A percentile compares a stretch with the other conserved stretches of the same genome.
Evolutionary conservation across 2,797 vertebrate species (phyloP).

Genomic region (Manis pentadactyla): DNA sequence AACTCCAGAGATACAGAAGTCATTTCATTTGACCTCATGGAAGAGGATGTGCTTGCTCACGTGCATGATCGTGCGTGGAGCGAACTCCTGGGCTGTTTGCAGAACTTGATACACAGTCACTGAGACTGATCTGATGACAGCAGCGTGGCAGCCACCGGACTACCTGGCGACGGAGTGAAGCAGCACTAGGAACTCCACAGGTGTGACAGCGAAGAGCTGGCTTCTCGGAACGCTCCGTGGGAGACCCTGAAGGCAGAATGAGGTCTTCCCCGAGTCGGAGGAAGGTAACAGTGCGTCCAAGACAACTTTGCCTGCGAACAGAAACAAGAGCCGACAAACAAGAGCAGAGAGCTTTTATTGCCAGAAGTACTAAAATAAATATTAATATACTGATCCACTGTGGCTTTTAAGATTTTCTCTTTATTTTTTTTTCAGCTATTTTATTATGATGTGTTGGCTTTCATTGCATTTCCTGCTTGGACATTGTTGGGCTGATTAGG

Average conservation of each 20-base stretch:
- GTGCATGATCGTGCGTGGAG: slow-evolving; percentile 95
- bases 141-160: neutral
- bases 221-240: neutral
- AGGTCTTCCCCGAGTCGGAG: neutral
- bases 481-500: neutral
- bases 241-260: neutral
- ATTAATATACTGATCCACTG: neutral
- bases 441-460: neutral
- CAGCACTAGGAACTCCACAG: neutral
- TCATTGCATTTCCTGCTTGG: neutral
- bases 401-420: neutral
- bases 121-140: neutral
- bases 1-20: slow-evolving; percentile 85
- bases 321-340: neutral
- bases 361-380: neutral
- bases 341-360: neutral
- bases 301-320: neutral
- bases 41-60: slow-evolving; percentile 91
- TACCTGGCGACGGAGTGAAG: neutral
- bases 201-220: neutral
- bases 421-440: neutral
- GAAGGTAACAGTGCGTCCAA: neutral
- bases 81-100: slow-evolving; percentile 90
- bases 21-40: slow-evolving; percentile 92
- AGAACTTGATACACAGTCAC: neutral